phyloP scores from a whole-genome alignment of 2,113 vertebrate species.

The Egretta garzetta region DNA sequence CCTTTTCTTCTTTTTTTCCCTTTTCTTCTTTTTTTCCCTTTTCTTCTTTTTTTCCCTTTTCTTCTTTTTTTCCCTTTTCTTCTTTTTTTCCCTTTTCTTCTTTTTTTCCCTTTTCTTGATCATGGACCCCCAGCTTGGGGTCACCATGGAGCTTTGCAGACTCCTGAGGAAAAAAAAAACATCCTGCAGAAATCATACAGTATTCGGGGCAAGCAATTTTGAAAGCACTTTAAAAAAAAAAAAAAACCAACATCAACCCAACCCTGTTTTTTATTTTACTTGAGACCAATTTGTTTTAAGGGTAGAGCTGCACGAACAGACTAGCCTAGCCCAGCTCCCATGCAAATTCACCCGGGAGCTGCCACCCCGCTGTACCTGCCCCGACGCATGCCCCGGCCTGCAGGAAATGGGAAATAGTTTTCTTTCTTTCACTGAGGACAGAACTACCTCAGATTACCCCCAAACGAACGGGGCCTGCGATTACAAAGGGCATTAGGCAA shows the following conservation, averaged over 20 bases:
- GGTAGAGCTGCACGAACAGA: background rate
- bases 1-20: rapidly evolving
- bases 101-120: rapidly evolving
- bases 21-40: too few species aligned
- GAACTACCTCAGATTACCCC: background rate
- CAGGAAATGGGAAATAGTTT: conserved; percentile 45
- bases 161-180: background rate
- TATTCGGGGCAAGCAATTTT: background rate
- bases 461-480: background rate
- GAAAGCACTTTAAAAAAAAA: background rate
- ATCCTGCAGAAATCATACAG: background rate
- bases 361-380: background rate
- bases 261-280: background rate
- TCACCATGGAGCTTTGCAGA: background rate
- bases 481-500: background rate
- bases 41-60: too few species aligned
- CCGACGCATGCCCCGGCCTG: background rate
- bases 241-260: too few species aligned
- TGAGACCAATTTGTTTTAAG: background rate
- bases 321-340: background rate
- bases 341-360: background rate
- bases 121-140: background rate
- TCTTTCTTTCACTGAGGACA: background rate
- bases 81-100: rapidly evolving
- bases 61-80: background rate